phyloP scores from a whole-genome alignment of 1,140 invertebrate species.

The Conus ventricosus region DNA sequence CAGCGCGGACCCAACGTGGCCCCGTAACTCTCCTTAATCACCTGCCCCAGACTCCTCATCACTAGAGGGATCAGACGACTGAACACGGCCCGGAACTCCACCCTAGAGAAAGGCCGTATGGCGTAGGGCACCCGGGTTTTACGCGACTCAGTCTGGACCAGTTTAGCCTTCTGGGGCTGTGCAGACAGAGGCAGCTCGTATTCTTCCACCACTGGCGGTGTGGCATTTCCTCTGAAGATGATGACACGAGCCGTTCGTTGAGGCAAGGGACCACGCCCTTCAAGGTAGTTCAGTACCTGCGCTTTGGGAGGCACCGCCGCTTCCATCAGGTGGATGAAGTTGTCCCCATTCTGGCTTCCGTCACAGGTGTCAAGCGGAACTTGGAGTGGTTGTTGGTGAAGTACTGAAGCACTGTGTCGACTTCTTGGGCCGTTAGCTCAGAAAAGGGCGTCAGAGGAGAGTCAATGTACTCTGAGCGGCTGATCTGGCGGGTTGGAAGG shows the following conservation, averaged over 20 bases:
- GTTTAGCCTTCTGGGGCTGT: constrained; percentile 45
- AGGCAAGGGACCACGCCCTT: constrained; percentile 50
- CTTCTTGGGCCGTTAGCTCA: constrained; percentile 52
- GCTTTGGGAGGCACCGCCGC: constrained; percentile 56
- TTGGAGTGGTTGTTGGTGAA: constrained; percentile 40
- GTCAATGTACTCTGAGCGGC: constrained; percentile 30
- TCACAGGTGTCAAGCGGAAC: constrained; percentile 17
- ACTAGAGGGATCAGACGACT: constrained; percentile 52
- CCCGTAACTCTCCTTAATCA: constrained; percentile 67
- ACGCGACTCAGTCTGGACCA: constrained; percentile 47
- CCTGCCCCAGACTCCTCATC: constrained; percentile 41
- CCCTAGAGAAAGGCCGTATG: constrained; percentile 61
- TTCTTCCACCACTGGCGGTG: constrained; percentile 62
- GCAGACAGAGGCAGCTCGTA: constrained; percentile 65
- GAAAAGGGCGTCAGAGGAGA: constrained; percentile 42
- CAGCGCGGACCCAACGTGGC: constrained; percentile 56
- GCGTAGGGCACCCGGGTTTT: constrained; percentile 60
- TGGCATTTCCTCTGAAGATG: constrained; percentile 61
- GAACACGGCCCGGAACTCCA: constrained; percentile 62
- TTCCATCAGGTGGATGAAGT: constrained; percentile 66
- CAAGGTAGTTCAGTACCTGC: constrained; percentile 56
- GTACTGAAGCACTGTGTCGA: constrained; percentile 46
- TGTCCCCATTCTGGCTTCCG: constrained; percentile 52
- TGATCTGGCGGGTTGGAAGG: not conserved
- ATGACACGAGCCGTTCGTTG: constrained; percentile 58